phyloP scores from a whole-genome alignment of 2,797 vertebrate species.

The Iguana delicatissima region DNA sequence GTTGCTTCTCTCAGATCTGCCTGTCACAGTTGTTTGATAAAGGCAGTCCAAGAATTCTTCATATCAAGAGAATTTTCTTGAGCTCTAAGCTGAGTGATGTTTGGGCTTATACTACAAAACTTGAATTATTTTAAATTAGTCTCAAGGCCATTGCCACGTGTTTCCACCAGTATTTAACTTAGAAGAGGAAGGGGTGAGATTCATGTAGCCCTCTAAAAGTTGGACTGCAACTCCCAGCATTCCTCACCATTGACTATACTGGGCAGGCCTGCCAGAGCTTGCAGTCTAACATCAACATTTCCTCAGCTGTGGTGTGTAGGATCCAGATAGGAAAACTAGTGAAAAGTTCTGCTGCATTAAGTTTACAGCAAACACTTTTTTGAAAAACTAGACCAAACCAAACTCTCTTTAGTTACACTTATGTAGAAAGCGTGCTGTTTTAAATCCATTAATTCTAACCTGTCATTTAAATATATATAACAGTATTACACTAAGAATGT shows the following conservation, averaged over 20 bases:
- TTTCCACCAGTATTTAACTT: not conserved
- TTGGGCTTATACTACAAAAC: slow-evolving; percentile 35
- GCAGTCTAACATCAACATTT: not conserved
- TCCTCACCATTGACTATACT: not conserved
- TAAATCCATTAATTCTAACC: too few species aligned
- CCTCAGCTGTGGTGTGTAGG: not conserved
- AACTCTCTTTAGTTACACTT: too few species aligned
- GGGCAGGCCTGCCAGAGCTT: too few species aligned
- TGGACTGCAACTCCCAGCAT: not conserved
- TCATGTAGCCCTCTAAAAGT: not conserved
- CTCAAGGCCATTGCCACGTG: not conserved
- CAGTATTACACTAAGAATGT: too few species aligned
- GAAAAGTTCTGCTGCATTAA: too few species aligned
- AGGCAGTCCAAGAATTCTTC: slow-evolving; percentile 45
- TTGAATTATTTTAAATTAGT: slow-evolving; percentile 33
- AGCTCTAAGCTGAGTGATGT: slow-evolving; percentile 34
- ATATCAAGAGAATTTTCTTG: slow-evolving; percentile 59
- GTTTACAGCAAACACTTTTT: too few species aligned
- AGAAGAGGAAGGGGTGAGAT: not conserved
- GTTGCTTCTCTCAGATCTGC: slow-evolving; percentile 42
- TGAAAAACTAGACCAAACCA: too few species aligned
- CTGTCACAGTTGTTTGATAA: slow-evolving; percentile 65
- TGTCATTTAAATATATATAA: too few species aligned
- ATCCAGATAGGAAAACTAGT: too few species aligned
- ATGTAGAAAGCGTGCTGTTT: too few species aligned